Evolutionary conservation across 2,888 invertebrate genomes (phyloP), one percentile per base, ranked within the genome.

Genomic region (Helleia helle): DNA sequence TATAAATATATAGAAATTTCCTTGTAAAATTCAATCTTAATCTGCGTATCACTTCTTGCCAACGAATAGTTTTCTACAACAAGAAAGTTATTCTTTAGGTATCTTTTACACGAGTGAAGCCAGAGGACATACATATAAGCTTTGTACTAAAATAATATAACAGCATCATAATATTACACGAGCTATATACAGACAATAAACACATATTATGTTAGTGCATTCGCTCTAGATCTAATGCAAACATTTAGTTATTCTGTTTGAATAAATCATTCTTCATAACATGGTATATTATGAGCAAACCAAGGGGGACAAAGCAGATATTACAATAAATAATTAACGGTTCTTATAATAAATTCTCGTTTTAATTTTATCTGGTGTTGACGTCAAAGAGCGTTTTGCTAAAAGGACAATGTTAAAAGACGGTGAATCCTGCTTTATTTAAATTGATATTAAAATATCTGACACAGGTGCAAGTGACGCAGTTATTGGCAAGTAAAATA

Each of bases 331-430:
- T 81, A 71, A 75, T 79, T 75, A 73, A 81, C 69, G 65, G 63
- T 64, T 65, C 68, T 71, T 72, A 75, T 83, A 71, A 80, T 71
- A 71, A 71, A 83, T 81, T 83, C 80, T 58, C 74, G 80, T 83
- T 81, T 80, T 76, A 80, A 80, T 81, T 76, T 72, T 63, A 70
- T 71, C 63, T 62, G 58, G 53, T 58, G 54, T 58, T 59, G 59
- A 61, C 59, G 59, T 57, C 59, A 61, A 61, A 65, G 58, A 56
- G 61, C 51, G 30, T 41, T 38, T 37, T 13, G 11, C 27, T 3
- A 30, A 24, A 24, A n/a, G 15, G 37, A 37, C 36, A 36, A 36
- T 29, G 11, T 29, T 36, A n/a, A 41, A 11, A 12, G 17, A 18
- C 29, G 17, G 15, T 14, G 9, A 29, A 22, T 29, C 11, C 15